These are phyloP conservation scores for Drosophila maculinotata DNA, from an alignment of 2,888 invertebrate genomes.

Conservation along the genomic window DNA sequence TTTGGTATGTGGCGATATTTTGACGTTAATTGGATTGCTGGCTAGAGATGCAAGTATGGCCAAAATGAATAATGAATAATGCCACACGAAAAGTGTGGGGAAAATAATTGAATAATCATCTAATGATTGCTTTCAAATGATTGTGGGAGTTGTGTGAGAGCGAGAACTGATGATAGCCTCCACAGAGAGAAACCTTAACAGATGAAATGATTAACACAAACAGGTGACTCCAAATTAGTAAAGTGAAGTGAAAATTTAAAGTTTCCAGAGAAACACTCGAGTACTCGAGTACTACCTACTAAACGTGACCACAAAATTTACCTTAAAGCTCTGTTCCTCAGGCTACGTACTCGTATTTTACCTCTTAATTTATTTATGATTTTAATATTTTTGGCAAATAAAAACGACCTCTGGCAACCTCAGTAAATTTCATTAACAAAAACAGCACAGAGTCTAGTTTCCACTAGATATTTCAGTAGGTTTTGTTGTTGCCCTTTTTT, in stretches of 20 bases:
- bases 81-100: constrained; percentile 52
- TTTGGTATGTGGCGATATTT: constrained; percentile 59
- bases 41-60: constrained; percentile 31
- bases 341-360: constrained; percentile 1
- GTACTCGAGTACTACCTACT: constrained; percentile 1
- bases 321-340: background rate
- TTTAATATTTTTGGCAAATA: constrained; percentile 77
- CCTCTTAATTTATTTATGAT: constrained; percentile 65
- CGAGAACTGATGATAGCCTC: constrained; percentile 6
- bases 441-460: constrained; percentile 50
- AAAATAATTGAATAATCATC: constrained; percentile 70
- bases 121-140: constrained; percentile 51
- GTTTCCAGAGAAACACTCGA: background rate
- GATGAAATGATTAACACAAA: constrained; percentile 32
- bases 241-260: constrained; percentile 8
- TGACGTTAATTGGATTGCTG: constrained; percentile 73
- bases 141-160: constrained; percentile 50
- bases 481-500: constrained; percentile 50
- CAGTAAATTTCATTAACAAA: constrained; percentile 75
- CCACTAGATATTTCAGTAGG: constrained; percentile 12
- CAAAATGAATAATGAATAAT: constrained; percentile 62
- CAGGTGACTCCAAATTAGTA: background rate
- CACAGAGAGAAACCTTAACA: constrained; percentile 19
- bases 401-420: constrained; percentile 44
- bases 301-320: background rate